Base-by-base conservation (phyloP, 92 coral and sea anemone genomes). In the Actinernus sp. region DNA sequence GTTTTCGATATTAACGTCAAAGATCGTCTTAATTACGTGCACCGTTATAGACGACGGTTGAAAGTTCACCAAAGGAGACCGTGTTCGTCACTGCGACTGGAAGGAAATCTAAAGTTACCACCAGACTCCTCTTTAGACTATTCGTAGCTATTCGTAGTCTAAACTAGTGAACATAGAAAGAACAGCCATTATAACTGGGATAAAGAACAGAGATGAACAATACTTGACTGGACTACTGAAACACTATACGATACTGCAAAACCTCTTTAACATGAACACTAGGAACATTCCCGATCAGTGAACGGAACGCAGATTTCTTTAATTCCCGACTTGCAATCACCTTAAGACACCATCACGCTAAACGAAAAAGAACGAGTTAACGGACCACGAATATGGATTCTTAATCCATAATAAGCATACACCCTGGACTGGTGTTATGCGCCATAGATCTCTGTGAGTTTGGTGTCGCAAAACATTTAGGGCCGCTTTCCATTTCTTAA, bases 1-100 rank as follows among this genome's bases (percentile, higher is more conserved):
- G 30, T 26, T 7, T 86, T 88, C 58, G 91, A 83, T 48, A 57
- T 92, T 51, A 63, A 55, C 2, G 79, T 79, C 22, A 84, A 84
- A 30, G 97, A 90, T 43, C 85, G 84, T 38, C 59, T 59, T 27
- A 80, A 81, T 14, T 88, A 61, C 40, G 71, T 58, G 5, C 49
- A 6, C 41, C 41, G 41, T 6, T 14, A 34, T 34, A 6, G 41
- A 34, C 41, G 41, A 6, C 6, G 6, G 6, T 6, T 34, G 6
- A 34, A 34, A 14, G 41, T 34, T 14, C 41, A 14, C 14, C 41
- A 14, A 14, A 14, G 41, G 41, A 34, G 41, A 34, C 6, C 8
- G 41, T 34, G 41, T 34, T 34, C 41, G 41, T 34, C 8, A 34
- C 41, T 6, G 41, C 41, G 8, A 34, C 41, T 6, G 41, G 41